Evolutionary conservation across 2,797 vertebrate genomes (phyloP).

Genomic region (Nyctibius grandis): DNA sequence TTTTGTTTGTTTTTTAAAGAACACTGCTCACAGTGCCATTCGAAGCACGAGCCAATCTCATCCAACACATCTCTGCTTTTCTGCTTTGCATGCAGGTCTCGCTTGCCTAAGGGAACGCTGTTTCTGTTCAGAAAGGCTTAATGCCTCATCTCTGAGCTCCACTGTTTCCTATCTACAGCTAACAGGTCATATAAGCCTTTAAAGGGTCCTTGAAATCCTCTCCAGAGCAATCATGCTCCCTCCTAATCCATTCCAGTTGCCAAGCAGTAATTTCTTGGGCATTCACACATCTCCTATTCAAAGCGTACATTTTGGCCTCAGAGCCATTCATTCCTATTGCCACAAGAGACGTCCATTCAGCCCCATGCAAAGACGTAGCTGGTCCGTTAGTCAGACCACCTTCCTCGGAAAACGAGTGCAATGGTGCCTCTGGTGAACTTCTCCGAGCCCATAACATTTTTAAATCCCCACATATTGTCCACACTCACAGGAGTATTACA

Average conservation of each 20-base stretch:
- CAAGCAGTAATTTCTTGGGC: constrained; percentile 11
- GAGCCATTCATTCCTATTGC: background rate
- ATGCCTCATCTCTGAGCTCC: background rate
- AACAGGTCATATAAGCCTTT: constrained; percentile 13
- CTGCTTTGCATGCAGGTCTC: background rate
- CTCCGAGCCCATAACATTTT: background rate
- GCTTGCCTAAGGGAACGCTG: background rate
- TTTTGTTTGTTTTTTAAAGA: background rate
- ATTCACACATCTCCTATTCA: background rate
- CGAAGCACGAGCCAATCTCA: background rate
- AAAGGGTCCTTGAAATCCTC: constrained; percentile 33
- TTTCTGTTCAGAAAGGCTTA: constrained; percentile 12
- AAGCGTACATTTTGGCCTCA: background rate
- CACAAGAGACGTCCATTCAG: background rate
- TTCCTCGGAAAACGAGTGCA: background rate
- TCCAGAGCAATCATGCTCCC: constrained; percentile 3
- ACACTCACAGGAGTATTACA: background rate
- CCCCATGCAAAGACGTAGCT: background rate
- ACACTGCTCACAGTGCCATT: background rate
- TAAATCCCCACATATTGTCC: background rate
- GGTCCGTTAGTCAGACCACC: background rate
- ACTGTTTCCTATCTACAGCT: constrained; percentile 14
- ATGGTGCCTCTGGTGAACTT: background rate
- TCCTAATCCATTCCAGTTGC: constrained; percentile 9
- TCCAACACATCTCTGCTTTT: background rate